Percentiles rank a stretch among this genome's conserved stretches.
phyloP scores from a whole-genome alignment of 2,888 invertebrate species.

The Standfussiana lucernea region DNA sequence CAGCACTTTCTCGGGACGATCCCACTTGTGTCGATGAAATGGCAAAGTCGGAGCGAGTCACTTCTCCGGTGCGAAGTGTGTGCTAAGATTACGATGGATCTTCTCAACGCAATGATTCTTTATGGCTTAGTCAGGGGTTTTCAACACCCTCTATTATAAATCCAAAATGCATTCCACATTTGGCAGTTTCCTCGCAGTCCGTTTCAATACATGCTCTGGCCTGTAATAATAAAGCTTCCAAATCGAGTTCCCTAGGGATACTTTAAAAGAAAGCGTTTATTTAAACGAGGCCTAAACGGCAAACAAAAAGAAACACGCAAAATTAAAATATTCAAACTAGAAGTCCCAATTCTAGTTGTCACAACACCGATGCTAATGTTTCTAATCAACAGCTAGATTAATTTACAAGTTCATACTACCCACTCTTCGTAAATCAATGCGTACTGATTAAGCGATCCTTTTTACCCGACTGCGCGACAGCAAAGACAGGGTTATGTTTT shows the following conservation, averaged over 20 bases:
- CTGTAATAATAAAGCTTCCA: constrained; percentile 33
- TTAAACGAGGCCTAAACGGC: neutral
- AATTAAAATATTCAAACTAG: constrained; percentile 29
- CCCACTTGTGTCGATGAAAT: neutral
- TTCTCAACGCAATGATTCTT: neutral
- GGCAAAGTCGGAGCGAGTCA: neutral
- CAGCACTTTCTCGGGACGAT: neutral
- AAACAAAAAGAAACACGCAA: constrained; percentile 36
- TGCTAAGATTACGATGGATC: neutral
- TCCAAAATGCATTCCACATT: neutral
- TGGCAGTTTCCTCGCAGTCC: constrained; percentile 1
- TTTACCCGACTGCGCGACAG: neutral
- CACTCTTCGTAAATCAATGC: constrained; percentile 39
- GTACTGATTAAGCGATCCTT: constrained; percentile 27
- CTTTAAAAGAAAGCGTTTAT: constrained; percentile 10
- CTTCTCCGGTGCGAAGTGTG: neutral
- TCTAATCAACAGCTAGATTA: constrained; percentile 64
- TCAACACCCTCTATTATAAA: neutral
- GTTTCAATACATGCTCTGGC: neutral
- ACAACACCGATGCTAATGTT: constrained; percentile 64
- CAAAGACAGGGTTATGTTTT: neutral
- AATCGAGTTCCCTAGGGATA: neutral
- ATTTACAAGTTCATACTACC: constrained; percentile 42
- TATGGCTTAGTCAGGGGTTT: too few relatives aligned
- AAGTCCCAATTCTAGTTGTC: constrained; percentile 61